Evolutionary conservation across 2,888 invertebrate genomes (phyloP).

Genomic region (Drosophila histrio): DNA sequence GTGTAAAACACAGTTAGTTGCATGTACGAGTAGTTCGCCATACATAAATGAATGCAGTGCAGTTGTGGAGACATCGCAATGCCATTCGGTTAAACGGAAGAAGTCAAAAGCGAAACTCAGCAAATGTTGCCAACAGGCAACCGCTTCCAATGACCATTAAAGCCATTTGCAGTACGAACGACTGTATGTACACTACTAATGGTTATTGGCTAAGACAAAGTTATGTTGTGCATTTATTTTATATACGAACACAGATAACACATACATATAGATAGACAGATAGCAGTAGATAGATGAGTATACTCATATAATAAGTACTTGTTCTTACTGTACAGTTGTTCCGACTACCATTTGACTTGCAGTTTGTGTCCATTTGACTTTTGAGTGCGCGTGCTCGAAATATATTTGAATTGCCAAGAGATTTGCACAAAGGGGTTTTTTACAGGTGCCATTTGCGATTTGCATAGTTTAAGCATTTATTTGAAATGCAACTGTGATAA

Average conservation of each 20-base stretch:
- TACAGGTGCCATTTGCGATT: slow-evolving; percentile 48
- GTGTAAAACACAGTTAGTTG: slow-evolving; percentile 59
- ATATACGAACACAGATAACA: slow-evolving; percentile 7
- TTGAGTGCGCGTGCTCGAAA: slow-evolving; percentile 1
- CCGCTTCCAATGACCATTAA: slow-evolving; percentile 48
- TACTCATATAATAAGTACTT: background rate
- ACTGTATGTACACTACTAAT: slow-evolving; percentile 59
- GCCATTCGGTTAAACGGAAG: slow-evolving; percentile 53
- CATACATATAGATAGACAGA: background rate
- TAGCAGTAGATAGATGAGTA: background rate
- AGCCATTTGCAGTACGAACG: slow-evolving; percentile 29
- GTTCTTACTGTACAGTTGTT: background rate
- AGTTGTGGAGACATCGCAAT: slow-evolving; percentile 22
- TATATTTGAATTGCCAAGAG: slow-evolving; percentile 21
- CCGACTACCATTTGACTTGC: slow-evolving; percentile 16
- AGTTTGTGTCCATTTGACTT: slow-evolving; percentile 13
- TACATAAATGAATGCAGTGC: slow-evolving; percentile 30
- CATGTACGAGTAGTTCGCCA: slow-evolving; percentile 30
- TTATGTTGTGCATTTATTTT: slow-evolving; percentile 60
- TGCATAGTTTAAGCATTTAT: slow-evolving; percentile 50
- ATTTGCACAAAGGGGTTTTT: slow-evolving; percentile 12
- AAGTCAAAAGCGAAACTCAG: slow-evolving; percentile 33
- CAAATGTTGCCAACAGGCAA: slow-evolving; percentile 36
- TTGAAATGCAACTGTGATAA: slow-evolving; percentile 2
- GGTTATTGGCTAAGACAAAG: slow-evolving; percentile 68